Percentiles rank a stretch among this genome's conserved stretches.
These are phyloP conservation scores for Zoanthus gigantus DNA, from an alignment of 92 coral and sea anemone genomes.

Conservation along the genomic window DNA sequence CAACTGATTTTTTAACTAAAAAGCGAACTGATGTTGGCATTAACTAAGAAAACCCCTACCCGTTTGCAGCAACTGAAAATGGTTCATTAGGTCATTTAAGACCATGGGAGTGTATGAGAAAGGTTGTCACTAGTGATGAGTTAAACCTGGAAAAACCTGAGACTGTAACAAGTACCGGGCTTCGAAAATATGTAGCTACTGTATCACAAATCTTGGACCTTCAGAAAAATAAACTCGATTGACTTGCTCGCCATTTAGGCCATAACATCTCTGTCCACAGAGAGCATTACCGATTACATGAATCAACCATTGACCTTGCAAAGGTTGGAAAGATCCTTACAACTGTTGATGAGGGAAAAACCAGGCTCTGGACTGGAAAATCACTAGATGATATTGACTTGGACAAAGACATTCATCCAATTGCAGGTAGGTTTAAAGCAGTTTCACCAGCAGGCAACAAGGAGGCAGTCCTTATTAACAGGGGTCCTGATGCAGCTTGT, in stretches of 20 bases:
- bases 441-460: conserved; percentile 32
- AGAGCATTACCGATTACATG: conserved; percentile 47
- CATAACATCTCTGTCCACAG: conserved; percentile 55
- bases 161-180: conserved; percentile 48
- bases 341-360: conserved; percentile 59
- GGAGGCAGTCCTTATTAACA: conserved; percentile 3
- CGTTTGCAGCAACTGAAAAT: conserved; percentile 7
- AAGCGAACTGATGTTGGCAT: conserved; percentile 14
- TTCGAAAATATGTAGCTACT: conserved; percentile 62
- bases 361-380: conserved; percentile 38
- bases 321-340: conserved; percentile 55
- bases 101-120: conserved; percentile 31
- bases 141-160: conserved; percentile 52
- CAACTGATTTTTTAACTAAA: conserved; percentile 7
- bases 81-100: neutral
- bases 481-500: conserved; percentile 36
- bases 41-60: conserved; percentile 2
- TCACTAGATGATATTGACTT: conserved; percentile 50
- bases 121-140: neutral
- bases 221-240: conserved; percentile 48
- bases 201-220: conserved; percentile 58
- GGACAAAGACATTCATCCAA: conserved; percentile 33
- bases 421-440: conserved; percentile 43
- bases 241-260: conserved; percentile 63
- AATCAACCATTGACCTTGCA: conserved; percentile 63